Evolutionary conservation across 1,140 invertebrate species (phyloP), one percentile per base, ranked within the genome.

Genomic region (Drosophila lowei): DNA sequence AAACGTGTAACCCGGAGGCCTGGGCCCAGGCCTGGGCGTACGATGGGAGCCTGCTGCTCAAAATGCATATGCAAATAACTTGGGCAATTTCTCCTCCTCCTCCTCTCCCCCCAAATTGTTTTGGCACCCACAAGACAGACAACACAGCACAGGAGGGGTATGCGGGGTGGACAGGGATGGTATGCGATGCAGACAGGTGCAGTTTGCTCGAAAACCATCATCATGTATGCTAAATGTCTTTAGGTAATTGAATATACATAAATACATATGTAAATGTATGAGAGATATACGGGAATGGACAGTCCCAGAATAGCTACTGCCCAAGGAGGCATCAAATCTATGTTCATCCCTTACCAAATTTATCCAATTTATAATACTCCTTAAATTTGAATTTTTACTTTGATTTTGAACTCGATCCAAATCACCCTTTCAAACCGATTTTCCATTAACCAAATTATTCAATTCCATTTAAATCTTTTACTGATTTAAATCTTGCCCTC

Each of bases 41-140:
- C 9, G 30, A 11, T 34, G 30, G 18, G 18, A 8, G 28, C 11
- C 65, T 85, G 67, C 57, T 80, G 80, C 48, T 63, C 30, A 52
- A 66, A 72, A 72, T 68, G 67, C 67, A 80, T 59, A 84, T 80
- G 77, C 65, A 84, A 83, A 83, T 77, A 67, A 57, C 38, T 63
- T 68, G 71, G 46, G 47, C 48, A 50, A 42, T 48, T 16, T 16
- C 30, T 53, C 42, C 13, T 21, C 1, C 44, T 58, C 11, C 23
- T n/a, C 11, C 23, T 25, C 23, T 25, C 6, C n/a, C 8, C 21
- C 23, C 46, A 3, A 41, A 42, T 53, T 72, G 52, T 68, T 68
- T 64, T 71, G 38, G 61, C 73, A 76, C 77, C 72, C 77, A 72
- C 77, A 80, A 76, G 57, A 75, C 71, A 81, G 73, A 72, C 80